Evolutionary conservation across 2,113 vertebrate species (phyloP), one percentile per base, ranked within the genome.

Genomic region (Forbesichthys papilliferus): DNA sequence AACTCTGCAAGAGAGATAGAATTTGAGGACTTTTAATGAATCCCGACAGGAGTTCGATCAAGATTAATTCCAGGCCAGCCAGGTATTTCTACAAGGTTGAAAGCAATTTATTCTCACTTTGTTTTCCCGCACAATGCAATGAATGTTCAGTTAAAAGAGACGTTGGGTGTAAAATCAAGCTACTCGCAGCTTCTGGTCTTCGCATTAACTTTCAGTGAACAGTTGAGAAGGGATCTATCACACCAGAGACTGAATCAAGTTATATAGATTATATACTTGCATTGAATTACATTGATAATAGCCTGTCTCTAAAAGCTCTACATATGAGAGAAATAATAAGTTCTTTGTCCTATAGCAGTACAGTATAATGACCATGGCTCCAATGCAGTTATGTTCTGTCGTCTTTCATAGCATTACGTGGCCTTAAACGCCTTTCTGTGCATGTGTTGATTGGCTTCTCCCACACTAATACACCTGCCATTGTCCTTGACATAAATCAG

Each of bases 11-110:
- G 47, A 89, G 75, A 85, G 73, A 88, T 12, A 82, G 90, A 70
- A 91, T 87, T 91, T 75, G 81, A 80, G 79, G 68, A 74, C 84
- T 87, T 84, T 91, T 88, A 93, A 93, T 87, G 74, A 82, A 79
- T 84, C 83, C 27, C 77, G 90, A 91, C 86, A 91, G 85, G 86
- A 91, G 91, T 92, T 92, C 83, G 81, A 93, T 93, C 89, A 92
- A 89, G 88, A 91, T 93, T 85, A 91, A 93, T 92, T 93, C 82
- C 90, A 92, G 85, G 78, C 86, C 90, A 87, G 80, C 89, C 78
- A 86, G 84, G 75, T 88, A 86, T 88, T 90, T 92, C 89, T 74
- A 66, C 82, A 68, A 69, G 64, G 11, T 88, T 91, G 79, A 80
- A 89, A 92, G 83, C 86, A 81, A 87, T 93, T 93, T 90, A 85